Evolutionary conservation across 2,113 vertebrate genomes (phyloP).

Genomic region (Pangasianodon gigas): DNA sequence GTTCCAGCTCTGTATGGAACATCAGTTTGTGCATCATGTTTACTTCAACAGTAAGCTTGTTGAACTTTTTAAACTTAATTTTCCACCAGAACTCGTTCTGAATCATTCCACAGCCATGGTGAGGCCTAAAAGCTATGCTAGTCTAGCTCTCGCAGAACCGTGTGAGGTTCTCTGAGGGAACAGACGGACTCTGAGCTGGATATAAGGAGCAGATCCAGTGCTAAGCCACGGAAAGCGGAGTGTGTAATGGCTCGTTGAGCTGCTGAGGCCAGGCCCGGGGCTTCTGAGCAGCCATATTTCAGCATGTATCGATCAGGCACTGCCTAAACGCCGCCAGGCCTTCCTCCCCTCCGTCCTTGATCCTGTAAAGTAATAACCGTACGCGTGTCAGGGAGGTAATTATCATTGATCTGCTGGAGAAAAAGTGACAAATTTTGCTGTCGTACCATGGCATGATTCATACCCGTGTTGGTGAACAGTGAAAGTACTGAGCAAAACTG

Average conservation of each 20-base stretch:
- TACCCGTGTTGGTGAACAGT: conserved; percentile 63
- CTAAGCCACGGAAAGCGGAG: conserved; percentile 76
- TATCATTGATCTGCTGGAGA: conserved; percentile 93
- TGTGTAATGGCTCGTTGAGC: conserved; percentile 89
- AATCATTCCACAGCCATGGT: background rate
- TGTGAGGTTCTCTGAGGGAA: conserved; percentile 32
- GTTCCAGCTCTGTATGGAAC: background rate
- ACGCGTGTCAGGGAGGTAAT: conserved; percentile 97
- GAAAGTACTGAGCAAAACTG: conserved; percentile 27
- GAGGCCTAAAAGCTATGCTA: background rate
- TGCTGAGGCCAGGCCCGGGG: conserved; percentile 83
- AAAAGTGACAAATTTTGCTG: conserved; percentile 86
- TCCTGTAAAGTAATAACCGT: conserved; percentile 98
- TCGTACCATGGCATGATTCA: conserved; percentile 83
- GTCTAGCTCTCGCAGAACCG: background rate
- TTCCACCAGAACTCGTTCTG: background rate
- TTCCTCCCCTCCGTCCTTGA: conserved; percentile 85
- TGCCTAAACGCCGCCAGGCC: conserved; percentile 80
- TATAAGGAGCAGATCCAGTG: conserved; percentile 77
- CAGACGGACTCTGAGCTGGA: conserved; percentile 61
- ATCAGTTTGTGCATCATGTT: background rate
- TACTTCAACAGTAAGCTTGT: background rate
- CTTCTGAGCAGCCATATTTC: conserved; percentile 88
- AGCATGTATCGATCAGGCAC: conserved; percentile 86
- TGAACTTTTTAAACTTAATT: background rate